phyloP scores from a whole-genome alignment of 1,140 invertebrate genomes.

The Neodiprion lecontei region DNA sequence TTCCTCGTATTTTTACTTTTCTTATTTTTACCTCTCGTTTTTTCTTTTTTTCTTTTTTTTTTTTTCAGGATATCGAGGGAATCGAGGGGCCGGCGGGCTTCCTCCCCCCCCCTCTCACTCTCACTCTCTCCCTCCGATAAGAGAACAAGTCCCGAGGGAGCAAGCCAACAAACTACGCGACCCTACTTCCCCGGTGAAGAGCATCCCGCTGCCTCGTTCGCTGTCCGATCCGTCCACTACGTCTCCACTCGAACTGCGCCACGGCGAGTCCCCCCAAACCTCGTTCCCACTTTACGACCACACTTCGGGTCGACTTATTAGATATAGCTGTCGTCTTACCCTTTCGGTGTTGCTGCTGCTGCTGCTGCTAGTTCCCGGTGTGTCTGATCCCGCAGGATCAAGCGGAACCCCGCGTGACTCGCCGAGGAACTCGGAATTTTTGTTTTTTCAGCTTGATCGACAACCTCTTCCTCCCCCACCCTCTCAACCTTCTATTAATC shows the following conservation, averaged over 20 bases:
- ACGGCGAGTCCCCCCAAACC: no score
- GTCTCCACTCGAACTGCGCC: neutral
- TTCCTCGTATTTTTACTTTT: constrained; percentile 2
- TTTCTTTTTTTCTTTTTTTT: neutral
- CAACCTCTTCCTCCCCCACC: constrained; percentile 20
- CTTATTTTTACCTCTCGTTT: constrained; percentile 11
- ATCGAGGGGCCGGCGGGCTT: neutral
- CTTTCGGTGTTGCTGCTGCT: neutral
- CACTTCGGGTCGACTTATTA: neutral
- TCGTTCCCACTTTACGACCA: neutral
- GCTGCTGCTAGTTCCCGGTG: constrained; percentile 25
- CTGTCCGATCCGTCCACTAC: constrained; percentile 3
- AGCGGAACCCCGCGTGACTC: constrained; percentile 21
- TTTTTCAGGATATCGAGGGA: neutral
- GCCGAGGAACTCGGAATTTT: constrained; percentile 30
- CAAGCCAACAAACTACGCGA: neutral
- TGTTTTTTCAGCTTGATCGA: constrained; percentile 30
- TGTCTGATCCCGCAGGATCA: constrained; percentile 30
- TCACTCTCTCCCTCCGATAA: neutral
- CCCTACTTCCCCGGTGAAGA: neutral
- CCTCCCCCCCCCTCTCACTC: neutral
- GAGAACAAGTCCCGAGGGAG: constrained; percentile 6
- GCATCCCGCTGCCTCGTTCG: neutral
- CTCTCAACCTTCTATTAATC: neutral
- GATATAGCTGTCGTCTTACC: neutral